Conservation (phyloP, 2,888 invertebrate species). For the Notodonta ziczac region DNA sequence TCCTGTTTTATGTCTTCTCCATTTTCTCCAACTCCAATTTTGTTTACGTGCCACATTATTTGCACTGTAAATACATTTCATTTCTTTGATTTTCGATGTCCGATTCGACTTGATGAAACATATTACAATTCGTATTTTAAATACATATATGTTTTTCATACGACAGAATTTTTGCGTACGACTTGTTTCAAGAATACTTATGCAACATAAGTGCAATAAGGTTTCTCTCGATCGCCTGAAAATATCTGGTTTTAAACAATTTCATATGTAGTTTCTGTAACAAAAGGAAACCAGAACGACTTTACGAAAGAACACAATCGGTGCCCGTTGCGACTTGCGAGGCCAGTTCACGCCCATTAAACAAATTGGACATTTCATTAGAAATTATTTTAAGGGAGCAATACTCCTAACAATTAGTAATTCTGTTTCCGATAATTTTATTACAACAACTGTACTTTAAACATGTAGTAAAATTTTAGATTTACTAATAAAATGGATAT, state of each 20-base stretch:
- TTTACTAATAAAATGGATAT: constrained; percentile 20
- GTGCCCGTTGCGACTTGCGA: constrained; percentile 39
- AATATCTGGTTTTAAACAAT: constrained; percentile 31
- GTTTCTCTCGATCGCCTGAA: constrained; percentile 24
- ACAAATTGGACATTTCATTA: constrained; percentile 30
- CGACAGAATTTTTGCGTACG: constrained; percentile 9
- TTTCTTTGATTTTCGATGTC: no score
- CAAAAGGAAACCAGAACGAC: constrained; percentile 41
- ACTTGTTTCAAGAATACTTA: constrained; percentile 13
- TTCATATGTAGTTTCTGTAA: constrained; percentile 39
- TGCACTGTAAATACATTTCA: not conserved
- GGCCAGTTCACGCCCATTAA: constrained; percentile 40
- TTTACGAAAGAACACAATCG: constrained; percentile 41
- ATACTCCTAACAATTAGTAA: not conserved
- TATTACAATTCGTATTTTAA: not conserved
- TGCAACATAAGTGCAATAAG: constrained; percentile 18
- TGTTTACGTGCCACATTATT: not conserved
- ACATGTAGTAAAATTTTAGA: not conserved
- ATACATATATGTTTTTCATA: constrained; percentile 20
- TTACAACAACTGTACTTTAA: not conserved
- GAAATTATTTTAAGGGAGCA: not conserved
- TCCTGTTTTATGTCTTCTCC: constrained; percentile 13
- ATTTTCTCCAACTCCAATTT: constrained; percentile 1
- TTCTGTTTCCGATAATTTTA: not conserved
- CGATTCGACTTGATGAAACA: no score